Percentiles rank a stretch among this genome's conserved stretches.
phyloP scores from a whole-genome alignment of 2,113 vertebrate genomes.

The Tragulus kanchil region DNA sequence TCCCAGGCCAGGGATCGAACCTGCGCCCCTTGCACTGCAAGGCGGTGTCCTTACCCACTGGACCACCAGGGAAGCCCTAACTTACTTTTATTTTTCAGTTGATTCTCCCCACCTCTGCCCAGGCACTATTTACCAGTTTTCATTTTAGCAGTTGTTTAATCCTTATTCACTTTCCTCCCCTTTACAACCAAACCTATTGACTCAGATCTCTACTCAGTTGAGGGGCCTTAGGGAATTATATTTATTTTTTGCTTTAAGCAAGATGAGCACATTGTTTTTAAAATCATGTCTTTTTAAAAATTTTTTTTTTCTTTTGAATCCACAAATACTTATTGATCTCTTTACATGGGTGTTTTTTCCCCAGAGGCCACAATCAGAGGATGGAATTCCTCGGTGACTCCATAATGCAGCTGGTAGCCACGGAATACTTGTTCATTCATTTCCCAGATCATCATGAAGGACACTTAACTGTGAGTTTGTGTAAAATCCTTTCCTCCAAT shows the following conservation, averaged over 20 bases:
- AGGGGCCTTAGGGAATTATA: constrained; percentile 58
- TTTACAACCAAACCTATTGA: constrained; percentile 59
- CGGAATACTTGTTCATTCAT: constrained; percentile 99
- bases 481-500: constrained; percentile 59
- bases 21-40: too few species aligned
- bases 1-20: too few species aligned
- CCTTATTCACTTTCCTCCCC: constrained; percentile 25
- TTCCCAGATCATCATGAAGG: constrained; percentile 99
- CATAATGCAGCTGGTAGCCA: constrained; percentile 99
- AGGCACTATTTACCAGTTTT: constrained; percentile 39
- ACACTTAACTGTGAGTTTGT: constrained; percentile 95
- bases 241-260: constrained; percentile 73
- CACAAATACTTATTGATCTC: constrained; percentile 82
- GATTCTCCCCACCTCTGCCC: neutral
- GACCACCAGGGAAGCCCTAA: too few species aligned
- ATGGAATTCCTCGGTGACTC: constrained; percentile 99
- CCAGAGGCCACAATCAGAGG: constrained; percentile 98
- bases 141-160: constrained; percentile 50
- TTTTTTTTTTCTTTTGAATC: constrained; percentile 12
- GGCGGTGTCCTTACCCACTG: too few species aligned
- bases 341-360: constrained; percentile 80
- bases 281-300: constrained; percentile 64
- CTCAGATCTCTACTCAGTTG: constrained; percentile 68
- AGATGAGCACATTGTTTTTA: constrained; percentile 54
- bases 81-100: neutral